These are phyloP conservation scores for Poecilus cupreus DNA, from an alignment of 2,888 invertebrate genomes.

Conservation along the genomic window DNA sequence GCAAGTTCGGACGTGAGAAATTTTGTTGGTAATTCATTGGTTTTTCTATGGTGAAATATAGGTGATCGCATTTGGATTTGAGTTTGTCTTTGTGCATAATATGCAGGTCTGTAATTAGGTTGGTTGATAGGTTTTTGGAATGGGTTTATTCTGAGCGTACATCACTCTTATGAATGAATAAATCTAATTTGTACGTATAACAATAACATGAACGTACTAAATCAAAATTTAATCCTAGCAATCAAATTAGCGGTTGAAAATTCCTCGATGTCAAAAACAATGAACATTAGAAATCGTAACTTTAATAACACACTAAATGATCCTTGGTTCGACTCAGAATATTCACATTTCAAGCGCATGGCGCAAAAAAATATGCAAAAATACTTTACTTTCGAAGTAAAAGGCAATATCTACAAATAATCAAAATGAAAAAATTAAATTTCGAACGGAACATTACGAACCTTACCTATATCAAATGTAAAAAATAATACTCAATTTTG, in stretches of 20 bases:
- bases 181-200: not conserved
- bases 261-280: not conserved
- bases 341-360: not conserved
- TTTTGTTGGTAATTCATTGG: no score
- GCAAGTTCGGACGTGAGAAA: no score
- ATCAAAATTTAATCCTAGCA: not conserved
- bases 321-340: not conserved
- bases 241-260: not conserved
- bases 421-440: not conserved
- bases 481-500: not conserved
- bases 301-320: not conserved
- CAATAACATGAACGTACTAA: not conserved
- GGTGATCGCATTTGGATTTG: no score
- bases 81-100: no score
- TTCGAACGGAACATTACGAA: not conserved
- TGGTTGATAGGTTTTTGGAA: no score
- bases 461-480: not conserved
- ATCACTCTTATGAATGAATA: no score
- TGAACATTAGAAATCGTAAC: not conserved
- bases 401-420: not conserved
- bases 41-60: no score
- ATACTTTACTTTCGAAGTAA: not conserved
- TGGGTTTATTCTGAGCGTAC: no score
- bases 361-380: not conserved
- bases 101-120: no score